phyloP scores from a whole-genome alignment of 2,888 invertebrate species.

The Drosophila kambysellisi region DNA sequence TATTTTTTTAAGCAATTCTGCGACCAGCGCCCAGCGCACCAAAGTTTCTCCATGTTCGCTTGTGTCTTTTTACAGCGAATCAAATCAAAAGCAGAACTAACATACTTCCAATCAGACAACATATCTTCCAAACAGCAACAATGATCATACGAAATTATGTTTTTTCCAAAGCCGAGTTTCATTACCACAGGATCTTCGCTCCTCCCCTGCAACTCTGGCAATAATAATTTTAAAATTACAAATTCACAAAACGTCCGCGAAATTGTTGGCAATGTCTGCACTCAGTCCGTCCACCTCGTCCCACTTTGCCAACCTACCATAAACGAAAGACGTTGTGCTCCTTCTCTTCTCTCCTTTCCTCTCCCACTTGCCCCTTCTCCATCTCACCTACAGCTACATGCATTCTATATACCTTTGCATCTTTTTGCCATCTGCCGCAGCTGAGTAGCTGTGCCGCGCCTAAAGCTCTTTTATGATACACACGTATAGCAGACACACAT shows the following conservation, averaged over 20 bases:
- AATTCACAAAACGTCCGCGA: conserved; percentile 83
- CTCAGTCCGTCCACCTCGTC: conserved; percentile 26
- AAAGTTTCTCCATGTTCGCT: conserved; percentile 31
- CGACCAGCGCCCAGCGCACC: conserved; percentile 15
- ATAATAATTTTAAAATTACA: conserved; percentile 79
- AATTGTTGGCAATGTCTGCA: conserved; percentile 79
- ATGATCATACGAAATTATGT: conserved; percentile 1
- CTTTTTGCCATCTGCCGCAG: conserved; percentile 74
- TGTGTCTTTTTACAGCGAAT: conserved; percentile 72
- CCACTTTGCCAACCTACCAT: conserved; percentile 26
- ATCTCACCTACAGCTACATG: conserved; percentile 4
- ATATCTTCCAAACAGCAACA: conserved; percentile 53
- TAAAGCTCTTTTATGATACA: conserved; percentile 64
- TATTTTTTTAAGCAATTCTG: neutral
- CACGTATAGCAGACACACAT: conserved; percentile 20
- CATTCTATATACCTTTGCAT: conserved; percentile 47
- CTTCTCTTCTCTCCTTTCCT: conserved; percentile 4
- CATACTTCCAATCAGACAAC: conserved; percentile 74
- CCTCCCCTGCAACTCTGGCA: conserved; percentile 50
- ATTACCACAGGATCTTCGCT: conserved; percentile 48
- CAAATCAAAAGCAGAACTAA: conserved; percentile 58
- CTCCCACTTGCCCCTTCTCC: neutral
- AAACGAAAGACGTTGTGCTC: conserved; percentile 35
- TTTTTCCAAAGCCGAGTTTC: conserved; percentile 43
- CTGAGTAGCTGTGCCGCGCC: conserved; percentile 73